Percentiles rank a stretch among this genome's conserved stretches.
Conservation (phyloP, 2,113 vertebrate species). For the Oncorhynchus kisutch region DNA sequence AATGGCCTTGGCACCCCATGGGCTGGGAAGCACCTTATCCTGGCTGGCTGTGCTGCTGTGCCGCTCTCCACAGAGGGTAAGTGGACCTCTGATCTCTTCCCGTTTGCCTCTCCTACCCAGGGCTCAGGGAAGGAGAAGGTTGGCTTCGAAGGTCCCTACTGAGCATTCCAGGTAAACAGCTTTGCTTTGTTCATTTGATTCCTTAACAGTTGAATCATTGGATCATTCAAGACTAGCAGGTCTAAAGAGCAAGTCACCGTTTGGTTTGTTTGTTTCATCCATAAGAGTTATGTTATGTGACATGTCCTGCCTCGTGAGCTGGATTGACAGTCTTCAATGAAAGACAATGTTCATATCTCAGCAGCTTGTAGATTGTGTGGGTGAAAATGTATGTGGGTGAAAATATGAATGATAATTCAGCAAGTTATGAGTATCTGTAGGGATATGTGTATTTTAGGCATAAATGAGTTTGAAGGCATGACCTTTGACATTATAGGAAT, state of each 20-base stretch:
- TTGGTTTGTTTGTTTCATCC: neutral
- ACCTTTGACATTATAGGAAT: neutral
- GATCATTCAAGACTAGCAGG: neutral
- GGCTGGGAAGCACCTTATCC: too few relatives aligned
- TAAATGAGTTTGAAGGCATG: neutral
- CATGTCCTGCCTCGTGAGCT: neutral
- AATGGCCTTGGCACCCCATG: conserved; percentile 37
- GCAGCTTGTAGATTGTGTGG: neutral
- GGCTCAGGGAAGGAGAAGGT: conserved; percentile 65
- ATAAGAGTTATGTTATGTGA: neutral
- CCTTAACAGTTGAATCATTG: conserved; percentile 25
- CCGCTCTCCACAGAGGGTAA: conserved; percentile 71
- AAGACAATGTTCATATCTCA: neutral
- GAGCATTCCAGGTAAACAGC: conserved; percentile 71
- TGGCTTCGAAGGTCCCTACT: conserved; percentile 73
- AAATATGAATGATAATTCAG: neutral
- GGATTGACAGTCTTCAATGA: neutral
- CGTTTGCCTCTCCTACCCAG: conserved; percentile 72
- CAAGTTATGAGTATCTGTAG: neutral
- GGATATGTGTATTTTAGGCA: too few relatives aligned
- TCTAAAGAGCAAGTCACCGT: neutral
- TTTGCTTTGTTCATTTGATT: conserved; percentile 35
- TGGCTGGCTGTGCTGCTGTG: conserved; percentile 66
- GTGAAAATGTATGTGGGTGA: neutral
- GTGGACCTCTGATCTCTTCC: conserved; percentile 68